Percentiles rank a stretch among this genome's conserved stretches.
These are phyloP conservation scores for Planococcus citri DNA, from an alignment of 1,140 invertebrate species.

Conservation along the genomic window DNA sequence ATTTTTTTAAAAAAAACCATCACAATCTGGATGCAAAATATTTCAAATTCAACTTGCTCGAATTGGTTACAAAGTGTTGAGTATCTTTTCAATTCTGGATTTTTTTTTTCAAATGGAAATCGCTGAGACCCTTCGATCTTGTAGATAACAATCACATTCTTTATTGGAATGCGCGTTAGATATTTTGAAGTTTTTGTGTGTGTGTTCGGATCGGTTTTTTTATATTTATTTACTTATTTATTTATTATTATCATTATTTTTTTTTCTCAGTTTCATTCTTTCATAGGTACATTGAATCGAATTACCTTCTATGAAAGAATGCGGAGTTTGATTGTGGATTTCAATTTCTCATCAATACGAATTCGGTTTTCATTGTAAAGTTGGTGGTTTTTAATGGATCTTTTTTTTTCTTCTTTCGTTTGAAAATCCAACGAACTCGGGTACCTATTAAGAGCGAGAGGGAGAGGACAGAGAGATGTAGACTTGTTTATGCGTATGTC, in stretches of 20 bases:
- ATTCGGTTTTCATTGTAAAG: background rate
- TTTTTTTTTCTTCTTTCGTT: no score
- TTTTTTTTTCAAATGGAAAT: background rate
- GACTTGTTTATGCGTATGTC: no score
- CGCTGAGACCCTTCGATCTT: background rate
- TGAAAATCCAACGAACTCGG: no score
- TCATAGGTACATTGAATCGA: background rate
- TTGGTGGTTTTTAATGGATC: no score
- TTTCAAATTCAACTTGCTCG: no score
- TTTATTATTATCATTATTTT: background rate
- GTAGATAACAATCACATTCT: background rate
- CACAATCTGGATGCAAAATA: no score
- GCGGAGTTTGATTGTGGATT: background rate
- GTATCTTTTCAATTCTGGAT: background rate
- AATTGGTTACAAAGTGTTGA: background rate
- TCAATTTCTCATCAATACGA: background rate
- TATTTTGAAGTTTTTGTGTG: background rate
- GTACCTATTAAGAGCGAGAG: no score
- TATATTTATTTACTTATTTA: background rate
- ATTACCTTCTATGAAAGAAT: no score
- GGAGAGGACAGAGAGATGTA: no score
- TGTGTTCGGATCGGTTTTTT: no score
- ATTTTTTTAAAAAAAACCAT: no score
- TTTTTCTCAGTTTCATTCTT: background rate
- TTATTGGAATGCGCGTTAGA: constrained; percentile 7